Evolutionary conservation across 53 echinoderm and acorn worm genomes (phyloP).

Genomic region (Stichopus horrens): DNA sequence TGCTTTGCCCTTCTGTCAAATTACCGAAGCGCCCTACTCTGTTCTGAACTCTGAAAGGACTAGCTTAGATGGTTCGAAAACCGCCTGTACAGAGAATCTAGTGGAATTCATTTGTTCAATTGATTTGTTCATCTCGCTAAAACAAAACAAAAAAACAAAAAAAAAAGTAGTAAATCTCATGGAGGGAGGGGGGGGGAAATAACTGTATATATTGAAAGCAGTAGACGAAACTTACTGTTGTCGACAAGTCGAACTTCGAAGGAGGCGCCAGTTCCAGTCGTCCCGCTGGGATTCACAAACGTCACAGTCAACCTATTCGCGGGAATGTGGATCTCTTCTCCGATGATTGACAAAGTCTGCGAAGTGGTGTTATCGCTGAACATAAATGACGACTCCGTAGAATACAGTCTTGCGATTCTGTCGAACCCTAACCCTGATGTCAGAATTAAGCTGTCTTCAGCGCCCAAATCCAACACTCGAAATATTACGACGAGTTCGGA

Average conservation of each 20-base stretch:
- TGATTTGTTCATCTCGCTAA: too few species aligned
- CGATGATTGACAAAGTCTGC: neutral
- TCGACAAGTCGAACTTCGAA: constrained; percentile 17
- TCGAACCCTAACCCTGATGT: neutral
- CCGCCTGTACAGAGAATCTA: too few species aligned
- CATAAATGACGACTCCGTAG: neutral
- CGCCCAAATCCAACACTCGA: neutral
- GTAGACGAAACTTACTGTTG: neutral
- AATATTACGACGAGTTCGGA: constrained; percentile 4
- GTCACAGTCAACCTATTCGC: neutral
- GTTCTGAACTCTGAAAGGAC: too few species aligned
- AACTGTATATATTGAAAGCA: neutral
- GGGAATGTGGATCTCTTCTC: neutral
- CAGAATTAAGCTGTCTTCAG: neutral
- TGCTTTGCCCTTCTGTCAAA: too few species aligned
- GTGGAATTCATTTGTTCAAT: too few species aligned
- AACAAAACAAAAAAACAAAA: too few species aligned
- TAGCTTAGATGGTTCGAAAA: too few species aligned
- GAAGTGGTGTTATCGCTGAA: neutral
- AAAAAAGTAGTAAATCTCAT: neutral
- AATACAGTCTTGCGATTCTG: neutral
- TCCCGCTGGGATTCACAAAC: neutral
- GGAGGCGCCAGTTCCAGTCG: neutral
- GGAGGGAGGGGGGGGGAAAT: neutral
- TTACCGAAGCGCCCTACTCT: too few species aligned